Percentiles rank a stretch among this genome's conserved stretches.
These are phyloP conservation scores for Serrognathus titanus DNA, from an alignment of 2,888 invertebrate genomes.

Conservation along the genomic window DNA sequence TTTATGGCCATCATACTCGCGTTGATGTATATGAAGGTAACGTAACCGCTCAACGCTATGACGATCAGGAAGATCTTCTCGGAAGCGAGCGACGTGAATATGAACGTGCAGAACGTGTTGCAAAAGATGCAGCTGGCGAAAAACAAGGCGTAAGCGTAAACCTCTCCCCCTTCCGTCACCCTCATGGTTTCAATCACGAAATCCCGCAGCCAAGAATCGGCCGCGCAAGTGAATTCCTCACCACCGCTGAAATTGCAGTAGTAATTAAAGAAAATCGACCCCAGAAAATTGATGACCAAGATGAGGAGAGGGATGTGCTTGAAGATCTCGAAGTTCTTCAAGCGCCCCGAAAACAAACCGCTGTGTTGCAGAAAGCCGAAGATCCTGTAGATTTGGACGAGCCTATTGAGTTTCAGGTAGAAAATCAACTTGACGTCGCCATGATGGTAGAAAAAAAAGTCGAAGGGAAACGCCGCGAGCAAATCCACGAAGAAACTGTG, in stretches of 20 bases:
- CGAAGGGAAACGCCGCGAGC: slow-evolving; percentile 27
- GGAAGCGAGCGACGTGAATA: no score
- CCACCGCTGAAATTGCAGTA: slow-evolving; percentile 8
- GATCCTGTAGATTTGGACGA: slow-evolving; percentile 24
- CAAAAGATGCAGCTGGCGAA: background rate
- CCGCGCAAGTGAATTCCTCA: background rate
- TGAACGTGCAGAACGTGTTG: background rate
- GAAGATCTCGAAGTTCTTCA: slow-evolving; percentile 5
- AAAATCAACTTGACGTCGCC: background rate
- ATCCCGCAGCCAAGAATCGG: slow-evolving; percentile 4
- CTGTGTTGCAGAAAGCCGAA: slow-evolving; percentile 14
- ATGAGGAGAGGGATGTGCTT: slow-evolving; percentile 18
- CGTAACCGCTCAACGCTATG: no score
- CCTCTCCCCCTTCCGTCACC: background rate
- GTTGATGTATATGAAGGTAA: slow-evolving; percentile 9
- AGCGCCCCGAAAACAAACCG: background rate
- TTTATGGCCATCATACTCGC: slow-evolving; percentile 16
- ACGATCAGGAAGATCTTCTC: no score
- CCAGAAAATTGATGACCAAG: slow-evolving; percentile 10
- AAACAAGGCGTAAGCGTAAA: slow-evolving; percentile 6
- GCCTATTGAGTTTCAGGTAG: slow-evolving; percentile 17
- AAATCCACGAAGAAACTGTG: slow-evolving; percentile 29
- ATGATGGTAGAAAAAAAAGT: slow-evolving; percentile 10
- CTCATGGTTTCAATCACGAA: background rate
- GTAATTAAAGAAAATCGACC: slow-evolving; percentile 8